These are phyloP conservation scores for Lathronympha strigana DNA, from an alignment of 2,888 invertebrate species.

Conservation along the genomic window DNA sequence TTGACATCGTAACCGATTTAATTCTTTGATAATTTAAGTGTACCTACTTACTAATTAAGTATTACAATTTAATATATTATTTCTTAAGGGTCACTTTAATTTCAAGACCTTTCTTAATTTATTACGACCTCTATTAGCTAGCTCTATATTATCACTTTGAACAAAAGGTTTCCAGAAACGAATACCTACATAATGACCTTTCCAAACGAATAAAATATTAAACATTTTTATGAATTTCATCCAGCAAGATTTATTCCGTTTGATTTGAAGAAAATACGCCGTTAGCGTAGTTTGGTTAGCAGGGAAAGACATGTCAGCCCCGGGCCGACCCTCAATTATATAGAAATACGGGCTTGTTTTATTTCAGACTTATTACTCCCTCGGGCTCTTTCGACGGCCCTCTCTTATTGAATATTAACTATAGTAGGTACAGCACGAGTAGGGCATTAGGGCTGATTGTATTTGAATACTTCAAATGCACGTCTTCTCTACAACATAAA, in stretches of 20 bases:
- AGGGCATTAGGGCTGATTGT: background rate
- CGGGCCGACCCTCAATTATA: slow-evolving; percentile 38
- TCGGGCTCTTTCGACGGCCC: slow-evolving; percentile 10
- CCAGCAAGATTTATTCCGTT: background rate
- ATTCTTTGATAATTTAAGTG: too few species aligned
- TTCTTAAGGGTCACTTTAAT: too few species aligned
- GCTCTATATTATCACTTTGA: too few species aligned
- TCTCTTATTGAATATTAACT: slow-evolving; percentile 1
- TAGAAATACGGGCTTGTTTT: slow-evolving; percentile 37
- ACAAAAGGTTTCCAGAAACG: too few species aligned
- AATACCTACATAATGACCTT: background rate
- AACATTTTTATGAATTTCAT: slow-evolving; percentile 13
- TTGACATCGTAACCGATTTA: too few species aligned
- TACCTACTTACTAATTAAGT: too few species aligned
- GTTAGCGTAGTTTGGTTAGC: slow-evolving; percentile 13
- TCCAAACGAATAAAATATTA: background rate
- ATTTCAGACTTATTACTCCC: slow-evolving; percentile 37
- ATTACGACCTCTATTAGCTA: too few species aligned
- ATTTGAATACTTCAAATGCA: background rate
- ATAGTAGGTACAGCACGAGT: too few species aligned
- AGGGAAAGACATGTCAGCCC: slow-evolving; percentile 25
- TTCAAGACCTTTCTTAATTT: too few species aligned
- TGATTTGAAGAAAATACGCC: slow-evolving; percentile 3
- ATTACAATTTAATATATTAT: too few species aligned
- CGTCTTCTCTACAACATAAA: background rate